These are phyloP conservation scores for Botia almorhae DNA, from an alignment of 2,797 vertebrate species.

Conservation along the genomic window DNA sequence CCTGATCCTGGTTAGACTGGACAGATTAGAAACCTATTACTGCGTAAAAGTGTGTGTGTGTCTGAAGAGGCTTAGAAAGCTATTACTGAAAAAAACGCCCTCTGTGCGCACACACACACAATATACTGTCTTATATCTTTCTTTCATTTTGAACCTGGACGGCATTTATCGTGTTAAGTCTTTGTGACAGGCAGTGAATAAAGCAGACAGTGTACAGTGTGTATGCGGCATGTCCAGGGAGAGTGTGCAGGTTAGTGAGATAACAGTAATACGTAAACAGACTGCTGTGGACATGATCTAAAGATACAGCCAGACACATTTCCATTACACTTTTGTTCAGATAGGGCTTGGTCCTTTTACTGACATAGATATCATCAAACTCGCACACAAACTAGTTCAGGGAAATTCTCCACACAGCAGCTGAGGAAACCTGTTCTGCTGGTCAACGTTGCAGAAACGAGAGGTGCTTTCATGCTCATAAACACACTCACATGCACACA, in stretches of 20 bases:
- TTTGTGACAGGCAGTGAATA: too few species aligned
- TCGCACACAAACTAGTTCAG: slow-evolving; percentile 4
- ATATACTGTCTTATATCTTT: neutral
- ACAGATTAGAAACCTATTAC: slow-evolving; percentile 27
- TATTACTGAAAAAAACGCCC: slow-evolving; percentile 9
- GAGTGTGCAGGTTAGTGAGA: neutral
- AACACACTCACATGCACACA: slow-evolving; percentile 30
- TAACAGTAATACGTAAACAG: neutral
- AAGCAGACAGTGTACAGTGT: neutral
- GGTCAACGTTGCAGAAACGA: slow-evolving; percentile 3
- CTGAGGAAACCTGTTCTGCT: slow-evolving; percentile 42
- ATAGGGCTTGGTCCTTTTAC: slow-evolving; percentile 24
- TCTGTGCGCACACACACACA: neutral
- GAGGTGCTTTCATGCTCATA: slow-evolving; percentile 3
- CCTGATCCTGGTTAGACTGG: slow-evolving; percentile 43
- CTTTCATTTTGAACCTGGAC: neutral
- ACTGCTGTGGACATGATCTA: neutral
- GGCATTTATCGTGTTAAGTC: too few species aligned
- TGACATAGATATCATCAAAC: slow-evolving; percentile 6
- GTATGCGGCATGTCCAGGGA: neutral
- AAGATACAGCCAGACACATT: neutral
- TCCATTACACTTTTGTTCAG: neutral
- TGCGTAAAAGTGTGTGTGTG: too few species aligned
- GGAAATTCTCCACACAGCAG: slow-evolving; percentile 17
- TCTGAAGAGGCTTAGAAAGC: too few species aligned